A percentile compares a stretch with the other conserved stretches of the same genome.
phyloP scores from a whole-genome alignment of 2,797 vertebrate genomes.

The Parauchenoglanis punctatus region DNA sequence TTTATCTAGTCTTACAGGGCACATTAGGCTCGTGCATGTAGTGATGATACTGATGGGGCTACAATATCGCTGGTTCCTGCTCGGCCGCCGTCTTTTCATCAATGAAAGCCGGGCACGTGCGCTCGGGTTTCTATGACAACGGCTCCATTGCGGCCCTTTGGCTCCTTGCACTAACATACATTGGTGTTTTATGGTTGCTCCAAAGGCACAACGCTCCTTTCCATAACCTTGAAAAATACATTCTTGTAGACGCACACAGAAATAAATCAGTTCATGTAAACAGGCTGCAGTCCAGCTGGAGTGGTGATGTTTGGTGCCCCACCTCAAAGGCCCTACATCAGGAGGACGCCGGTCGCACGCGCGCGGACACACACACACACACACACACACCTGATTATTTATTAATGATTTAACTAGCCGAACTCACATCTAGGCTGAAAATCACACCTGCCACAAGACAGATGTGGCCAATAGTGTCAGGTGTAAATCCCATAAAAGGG shows the following conservation, averaged over 20 bases:
- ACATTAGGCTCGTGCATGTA: not conserved
- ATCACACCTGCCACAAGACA: not conserved
- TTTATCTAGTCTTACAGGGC: not conserved
- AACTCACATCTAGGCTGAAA: not conserved
- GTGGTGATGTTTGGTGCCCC: constrained; percentile 35
- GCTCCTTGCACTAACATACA: constrained; percentile 54
- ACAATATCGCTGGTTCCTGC: not conserved
- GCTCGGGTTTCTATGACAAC: constrained; percentile 69
- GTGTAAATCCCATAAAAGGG: constrained; percentile 1
- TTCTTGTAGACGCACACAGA: not conserved
- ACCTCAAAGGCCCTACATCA: constrained; percentile 46
- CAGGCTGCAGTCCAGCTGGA: not conserved
- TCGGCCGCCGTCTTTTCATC: constrained; percentile 23
- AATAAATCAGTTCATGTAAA: not conserved
- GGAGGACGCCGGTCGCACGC: constrained; percentile 10
- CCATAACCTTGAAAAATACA: not conserved
- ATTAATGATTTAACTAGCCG: not conserved
- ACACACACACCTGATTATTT: not conserved
- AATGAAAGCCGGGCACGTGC: constrained; percentile 47
- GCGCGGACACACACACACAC: not conserved
- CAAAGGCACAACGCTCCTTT: not conserved
- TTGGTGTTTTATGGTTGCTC: not conserved
- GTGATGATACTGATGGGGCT: not conserved
- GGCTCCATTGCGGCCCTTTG: constrained; percentile 50
- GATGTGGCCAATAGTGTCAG: not conserved